Percentiles rank a stretch among this genome's conserved stretches.
These are phyloP conservation scores for Bungarus multicinctus DNA, from an alignment of 2,113 vertebrate genomes.

Conservation along the genomic window DNA sequence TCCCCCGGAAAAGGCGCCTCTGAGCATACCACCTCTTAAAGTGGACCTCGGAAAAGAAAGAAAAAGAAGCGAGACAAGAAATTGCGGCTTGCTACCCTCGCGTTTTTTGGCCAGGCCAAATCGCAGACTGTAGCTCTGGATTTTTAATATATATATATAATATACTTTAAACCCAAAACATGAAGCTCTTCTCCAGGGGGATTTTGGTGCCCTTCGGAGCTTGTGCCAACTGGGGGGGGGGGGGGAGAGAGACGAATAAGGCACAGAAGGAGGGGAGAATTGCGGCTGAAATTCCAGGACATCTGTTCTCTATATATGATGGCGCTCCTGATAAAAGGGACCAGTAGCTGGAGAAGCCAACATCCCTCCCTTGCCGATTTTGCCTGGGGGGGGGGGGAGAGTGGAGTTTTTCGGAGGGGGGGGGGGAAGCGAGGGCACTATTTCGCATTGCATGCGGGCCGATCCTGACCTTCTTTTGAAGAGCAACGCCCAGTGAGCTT, in stretches of 20 bases:
- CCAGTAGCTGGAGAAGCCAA: slow-evolving; percentile 33
- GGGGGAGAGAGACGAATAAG: slow-evolving; percentile 46
- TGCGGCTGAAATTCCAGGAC: slow-evolving; percentile 89
- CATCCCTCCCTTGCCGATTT: slow-evolving; percentile 28
- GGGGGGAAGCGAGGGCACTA: not conserved
- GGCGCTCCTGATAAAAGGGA: slow-evolving; percentile 64
- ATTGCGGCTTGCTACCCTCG: slow-evolving; percentile 1
- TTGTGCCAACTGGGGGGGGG: slow-evolving; percentile 69
- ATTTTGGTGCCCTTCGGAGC: slow-evolving; percentile 76
- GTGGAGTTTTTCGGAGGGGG: not conserved
- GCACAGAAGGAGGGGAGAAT: slow-evolving; percentile 64
- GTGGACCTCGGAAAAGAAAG: not conserved
- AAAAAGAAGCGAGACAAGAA: not conserved
- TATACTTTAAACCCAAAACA: slow-evolving; percentile 37
- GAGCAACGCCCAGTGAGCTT: not conserved
- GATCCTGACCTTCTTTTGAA: not conserved
- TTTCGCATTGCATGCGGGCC: not conserved
- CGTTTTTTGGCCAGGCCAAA: slow-evolving; percentile 64
- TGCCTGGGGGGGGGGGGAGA: not conserved
- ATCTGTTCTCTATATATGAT: slow-evolving; percentile 79
- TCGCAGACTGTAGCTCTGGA: slow-evolving; percentile 57
- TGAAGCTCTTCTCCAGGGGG: slow-evolving; percentile 70
- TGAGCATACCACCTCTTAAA: not conserved
- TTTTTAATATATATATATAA: not conserved
- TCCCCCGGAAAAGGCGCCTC: not conserved